Base-by-base conservation (phyloP, 1,140 invertebrate species). In the Drosophila auraria region DNA sequence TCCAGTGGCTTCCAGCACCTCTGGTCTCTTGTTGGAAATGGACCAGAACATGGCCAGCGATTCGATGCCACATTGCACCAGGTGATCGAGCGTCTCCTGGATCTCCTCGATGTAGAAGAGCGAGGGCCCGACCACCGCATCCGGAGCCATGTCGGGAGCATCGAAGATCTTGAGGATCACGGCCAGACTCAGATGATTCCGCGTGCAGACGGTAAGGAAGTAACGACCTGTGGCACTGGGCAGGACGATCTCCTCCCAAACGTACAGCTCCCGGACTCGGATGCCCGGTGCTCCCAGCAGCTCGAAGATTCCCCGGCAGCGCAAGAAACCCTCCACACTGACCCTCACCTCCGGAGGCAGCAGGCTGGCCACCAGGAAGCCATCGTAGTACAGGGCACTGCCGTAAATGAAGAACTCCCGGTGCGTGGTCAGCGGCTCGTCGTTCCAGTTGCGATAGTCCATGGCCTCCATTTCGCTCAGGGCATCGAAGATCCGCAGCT, bases 381-480 rank as follows among this genome's bases (percentile, higher is more conserved):
- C 95, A 76, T 95, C 95, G 77, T 96, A 96, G 91, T 96, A 97
- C 40, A 97, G 82, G 69, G 96, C 96, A 23, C 95, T 95, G 9
- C 96, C 96, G 58, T 96, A 93, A 44, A 97, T 95, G 15, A 96
- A 96, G 82, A 96, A 97, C 17, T 97, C 92, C 47, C 96, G 93
- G 94, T 97, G 96, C 80, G 96, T 96, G 82, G 96, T 96, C 89
- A 96, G 94, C 2, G 96, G 95, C 91, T 97, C 96, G 92, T 97
- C 96, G 87, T 96, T 97, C 96, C 96, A 97, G 93, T 97, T 96
- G 81, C 96, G 94, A 92, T 97, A 97, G 93, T 97, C 96, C 93
- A 96, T 96, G 17, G 97, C 95, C 93, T 97, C 96, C 91, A 97
- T 94, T 93, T 97, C 96, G 82, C 95, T 96, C 6, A 97, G 93